phyloP scores from a whole-genome alignment of 2,113 vertebrate species.

The Cephalopholis sonnerati region DNA sequence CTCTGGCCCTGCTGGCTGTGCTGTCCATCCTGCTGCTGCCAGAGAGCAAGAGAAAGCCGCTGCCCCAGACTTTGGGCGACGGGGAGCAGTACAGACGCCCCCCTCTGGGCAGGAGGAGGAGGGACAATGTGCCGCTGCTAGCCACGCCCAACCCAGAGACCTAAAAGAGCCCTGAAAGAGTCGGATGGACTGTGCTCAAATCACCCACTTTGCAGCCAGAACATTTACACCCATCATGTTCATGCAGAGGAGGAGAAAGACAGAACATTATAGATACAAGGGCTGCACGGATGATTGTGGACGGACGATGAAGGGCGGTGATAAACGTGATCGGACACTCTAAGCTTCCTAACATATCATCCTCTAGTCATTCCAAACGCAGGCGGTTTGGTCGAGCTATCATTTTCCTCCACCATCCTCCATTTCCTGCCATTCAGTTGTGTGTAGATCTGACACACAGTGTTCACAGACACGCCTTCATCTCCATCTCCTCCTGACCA shows the following conservation, averaged over 20 bases:
- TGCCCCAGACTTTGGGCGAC: conserved; percentile 90
- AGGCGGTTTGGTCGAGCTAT: conserved; percentile 30
- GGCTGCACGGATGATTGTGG: conserved; percentile 26
- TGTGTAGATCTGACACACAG: conserved; percentile 5
- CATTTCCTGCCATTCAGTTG: conserved; percentile 37
- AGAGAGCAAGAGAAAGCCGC: conserved; percentile 91
- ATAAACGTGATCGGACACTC: conserved; percentile 16
- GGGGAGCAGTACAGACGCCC: conserved; percentile 91
- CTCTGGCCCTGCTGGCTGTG: conserved; percentile 90
- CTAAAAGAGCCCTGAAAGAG: conserved; percentile 53
- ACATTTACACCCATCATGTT: conserved; percentile 40
- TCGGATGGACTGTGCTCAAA: conserved; percentile 1
- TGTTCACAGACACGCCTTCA: not conserved
- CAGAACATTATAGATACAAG: conserved; percentile 32
- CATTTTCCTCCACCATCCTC: conserved; percentile 22
- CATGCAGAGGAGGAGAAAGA: conserved; percentile 43
- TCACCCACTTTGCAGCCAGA: conserved; percentile 34
- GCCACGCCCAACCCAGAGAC: conserved; percentile 90
- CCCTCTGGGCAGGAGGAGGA: conserved; percentile 85
- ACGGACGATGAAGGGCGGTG: not conserved
- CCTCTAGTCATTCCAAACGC: conserved; percentile 60
- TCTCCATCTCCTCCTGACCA: conserved; percentile 1
- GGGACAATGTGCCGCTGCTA: conserved; percentile 91
- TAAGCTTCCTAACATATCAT: conserved; percentile 64
- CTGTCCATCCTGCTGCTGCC: conserved; percentile 93